Conservation (phyloP, 2,113 vertebrate species). For the Gavialis gangeticus region DNA sequence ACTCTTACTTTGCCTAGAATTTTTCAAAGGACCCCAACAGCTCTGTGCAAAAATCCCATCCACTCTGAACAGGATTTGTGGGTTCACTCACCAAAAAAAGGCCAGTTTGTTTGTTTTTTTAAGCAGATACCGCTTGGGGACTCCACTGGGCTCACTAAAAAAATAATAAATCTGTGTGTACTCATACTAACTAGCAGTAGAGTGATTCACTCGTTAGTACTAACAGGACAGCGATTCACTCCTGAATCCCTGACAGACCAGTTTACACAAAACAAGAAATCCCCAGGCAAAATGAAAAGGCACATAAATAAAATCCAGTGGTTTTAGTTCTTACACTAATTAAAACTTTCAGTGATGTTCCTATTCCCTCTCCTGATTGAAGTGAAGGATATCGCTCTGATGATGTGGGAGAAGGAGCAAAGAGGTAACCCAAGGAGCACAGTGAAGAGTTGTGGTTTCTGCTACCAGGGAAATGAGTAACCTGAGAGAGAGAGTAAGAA, state of each 20-base stretch:
- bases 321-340: too few species aligned
- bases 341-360: neutral
- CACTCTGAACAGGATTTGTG: neutral
- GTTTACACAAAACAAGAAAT: too few species aligned
- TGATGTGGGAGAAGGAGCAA: neutral
- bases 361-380: neutral
- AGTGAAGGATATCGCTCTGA: neutral
- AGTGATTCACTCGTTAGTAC: too few species aligned
- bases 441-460: neutral
- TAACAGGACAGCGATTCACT: too few species aligned
- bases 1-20: fast-evolving
- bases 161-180: fast-evolving
- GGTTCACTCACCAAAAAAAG: neutral
- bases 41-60: neutral
- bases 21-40: neutral
- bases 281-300: too few species aligned
- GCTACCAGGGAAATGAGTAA: neutral
- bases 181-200: fast-evolving
- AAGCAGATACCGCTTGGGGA: neutral
- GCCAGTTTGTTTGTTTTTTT: neutral
- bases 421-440: neutral
- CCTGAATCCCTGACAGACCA: too few species aligned
- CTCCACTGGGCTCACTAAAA: neutral
- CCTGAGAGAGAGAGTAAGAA: neutral
- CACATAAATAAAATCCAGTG: too few species aligned